These are phyloP conservation scores for Sturnus vulgaris DNA, from an alignment of 2,113 vertebrate genomes.

Conservation along the genomic window DNA sequence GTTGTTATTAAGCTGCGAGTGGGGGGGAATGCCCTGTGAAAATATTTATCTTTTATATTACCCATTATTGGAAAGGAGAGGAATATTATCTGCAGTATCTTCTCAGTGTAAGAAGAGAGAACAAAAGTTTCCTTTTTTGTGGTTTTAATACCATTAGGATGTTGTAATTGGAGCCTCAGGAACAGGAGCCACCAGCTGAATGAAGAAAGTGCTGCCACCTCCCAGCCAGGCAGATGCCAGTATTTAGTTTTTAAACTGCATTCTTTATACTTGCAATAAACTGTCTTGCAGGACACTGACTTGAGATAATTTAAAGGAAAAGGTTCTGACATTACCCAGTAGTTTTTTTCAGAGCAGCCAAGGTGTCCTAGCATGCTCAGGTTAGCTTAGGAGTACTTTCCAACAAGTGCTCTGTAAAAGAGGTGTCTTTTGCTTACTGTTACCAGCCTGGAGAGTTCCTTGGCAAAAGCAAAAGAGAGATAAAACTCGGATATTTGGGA, in stretches of 20 bases:
- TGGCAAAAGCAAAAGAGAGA: background rate
- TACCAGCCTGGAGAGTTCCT: background rate
- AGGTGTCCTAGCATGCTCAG: background rate
- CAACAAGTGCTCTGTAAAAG: background rate
- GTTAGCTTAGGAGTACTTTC: background rate
- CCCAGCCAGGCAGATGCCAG: background rate
- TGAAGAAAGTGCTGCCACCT: fast-evolving
- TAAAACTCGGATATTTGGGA: background rate
- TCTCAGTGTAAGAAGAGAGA: background rate
- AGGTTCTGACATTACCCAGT: background rate
- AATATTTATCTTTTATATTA: background rate
- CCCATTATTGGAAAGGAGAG: background rate
- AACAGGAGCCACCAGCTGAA: fast-evolving
- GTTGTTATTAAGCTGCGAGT: fast-evolving
- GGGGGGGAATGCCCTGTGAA: fast-evolving
- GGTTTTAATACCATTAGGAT: background rate
- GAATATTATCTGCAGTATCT: background rate
- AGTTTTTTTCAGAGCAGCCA: background rate
- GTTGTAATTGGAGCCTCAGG: background rate
- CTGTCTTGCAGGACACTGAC: background rate
- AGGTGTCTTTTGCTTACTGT: background rate
- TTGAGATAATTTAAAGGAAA: background rate
- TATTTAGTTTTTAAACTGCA: background rate
- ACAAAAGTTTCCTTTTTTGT: background rate
- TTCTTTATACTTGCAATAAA: background rate